Conservation (phyloP, 2,797 vertebrate genomes). For the Tapirus indicus region DNA sequence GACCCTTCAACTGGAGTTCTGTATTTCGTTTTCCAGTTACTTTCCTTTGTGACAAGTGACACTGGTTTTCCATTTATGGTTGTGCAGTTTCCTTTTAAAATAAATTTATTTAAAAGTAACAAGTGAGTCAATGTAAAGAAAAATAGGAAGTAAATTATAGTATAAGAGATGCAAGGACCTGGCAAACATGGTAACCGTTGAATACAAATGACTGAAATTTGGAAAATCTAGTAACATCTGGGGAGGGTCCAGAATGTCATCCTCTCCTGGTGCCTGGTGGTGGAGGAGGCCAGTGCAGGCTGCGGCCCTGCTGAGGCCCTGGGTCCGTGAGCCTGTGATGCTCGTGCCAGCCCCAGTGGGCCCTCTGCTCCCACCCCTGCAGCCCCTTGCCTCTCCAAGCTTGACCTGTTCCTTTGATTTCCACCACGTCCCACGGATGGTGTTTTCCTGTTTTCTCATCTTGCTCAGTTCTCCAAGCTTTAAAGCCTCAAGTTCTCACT, state of each 20-base stretch:
- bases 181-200: neutral
- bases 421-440: accelerated
- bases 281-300: neutral
- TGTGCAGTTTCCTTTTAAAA: neutral
- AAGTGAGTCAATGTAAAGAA: neutral
- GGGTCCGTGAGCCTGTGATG: neutral
- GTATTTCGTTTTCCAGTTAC: neutral
- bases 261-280: too few species aligned
- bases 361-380: neutral
- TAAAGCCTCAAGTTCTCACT: neutral
- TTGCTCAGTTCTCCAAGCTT: neutral
- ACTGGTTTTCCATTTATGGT: neutral
- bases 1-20: neutral
- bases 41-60: neutral
- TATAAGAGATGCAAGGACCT: neutral
- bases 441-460: neutral
- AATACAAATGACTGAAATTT: neutral
- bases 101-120: neutral
- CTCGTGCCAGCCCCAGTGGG: neutral
- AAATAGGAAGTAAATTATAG: neutral
- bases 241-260: neutral
- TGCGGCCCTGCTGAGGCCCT: neutral
- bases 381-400: neutral
- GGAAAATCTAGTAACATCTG: neutral
- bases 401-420: neutral